Evolutionary conservation across 1,140 invertebrate species (phyloP), one percentile per base, ranked within the genome.

Genomic region (Latrodectus geometricus): DNA sequence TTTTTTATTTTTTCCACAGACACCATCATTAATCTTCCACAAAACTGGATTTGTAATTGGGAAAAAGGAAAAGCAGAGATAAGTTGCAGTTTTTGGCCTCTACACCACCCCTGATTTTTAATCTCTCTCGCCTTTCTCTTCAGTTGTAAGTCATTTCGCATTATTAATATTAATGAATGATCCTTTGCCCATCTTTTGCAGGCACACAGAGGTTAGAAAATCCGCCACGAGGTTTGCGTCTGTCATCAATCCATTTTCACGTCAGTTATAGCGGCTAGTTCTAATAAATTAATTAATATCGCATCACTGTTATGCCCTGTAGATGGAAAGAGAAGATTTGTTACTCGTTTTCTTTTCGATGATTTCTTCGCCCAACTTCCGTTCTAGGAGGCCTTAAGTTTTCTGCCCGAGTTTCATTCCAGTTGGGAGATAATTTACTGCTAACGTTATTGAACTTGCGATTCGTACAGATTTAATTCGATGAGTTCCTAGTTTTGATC

Each of bases 161-260:
- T 86, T 86, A 86, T 86, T 86, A 86, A 86, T 86, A 86, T 86
- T 86, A 78, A 86, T 86, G 83, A 86, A 86, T 56, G 56, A 78
- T 61, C 65, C 54, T 20, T 35, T 61, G 17, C 20, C 61, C 65
- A n/a, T 17, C 9, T 61, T 61, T 61, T 48, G 48, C 35, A 48
- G 15, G 17, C 48, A 48, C 23, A 20, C 8, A 20, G 49, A 75
- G 83, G 48, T 86, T 78, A 70, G 75, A 35, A 61, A 65, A 61
- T 69, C 35, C 48, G 56, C 54, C 70, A 66, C 68, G 52, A 77
- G 74, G 75, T 78, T 68, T 8, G 75, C 65, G 68, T 77, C 83
- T 86, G 83, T 86, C 83, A 86, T 73, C 83, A 78, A 86, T 86
- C 77, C 65, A 78, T 86, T 86, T 86, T 86, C 65, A 76, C 76